Base-by-base conservation (phyloP, 2,797 vertebrate genomes). In the Danio aesculapii region DNA sequence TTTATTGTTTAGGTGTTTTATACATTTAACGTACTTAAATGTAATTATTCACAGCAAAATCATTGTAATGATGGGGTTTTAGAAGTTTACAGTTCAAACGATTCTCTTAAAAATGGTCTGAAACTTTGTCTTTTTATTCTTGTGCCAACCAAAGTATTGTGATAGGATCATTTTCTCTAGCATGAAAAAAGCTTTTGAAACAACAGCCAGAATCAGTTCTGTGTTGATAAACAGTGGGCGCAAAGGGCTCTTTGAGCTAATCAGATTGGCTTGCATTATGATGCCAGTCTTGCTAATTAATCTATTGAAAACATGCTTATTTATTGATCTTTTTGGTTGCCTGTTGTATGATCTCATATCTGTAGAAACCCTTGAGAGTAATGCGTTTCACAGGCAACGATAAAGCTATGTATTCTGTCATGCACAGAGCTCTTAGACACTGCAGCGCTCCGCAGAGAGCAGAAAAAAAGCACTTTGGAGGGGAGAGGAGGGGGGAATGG, bases 361-460 rank as follows among this genome's bases (percentile, higher is more conserved):
- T n/a, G 53, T 44, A 39, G 1, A 30, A 30, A 30, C 52, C 19
- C 14, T 47, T 59, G 43, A 39, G 63, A 49, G 63, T 55, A 16
- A 76, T 66, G 41, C 8, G n/a, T 17, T 41, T 41, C 30, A 39
- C 41, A 30, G 17, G n/a, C 6, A 14, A 57, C 55, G 21, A 14
- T 19, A 43, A 21, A 79, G 83, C 67, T 75, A 62, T 82, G 11
- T 4, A 6, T 72, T 62, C 75, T 84, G 85, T 85, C 87, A 74
- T 75, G 73, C 44, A 61, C 64, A 17, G 78, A 17, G 84, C 83
- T 69, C 74, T 75, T 76, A 30, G 17, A 46, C n/a, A 66, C 77
- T 68, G 77, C 77, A 77, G 82, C 79, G 47, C 55, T 88, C 81
- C 57, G 78, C 79, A 19, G 74, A 12, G 30, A 52, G 58, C 13